Conservation (phyloP, 2,888 invertebrate genomes). For the Macrophya alboannulata region DNA sequence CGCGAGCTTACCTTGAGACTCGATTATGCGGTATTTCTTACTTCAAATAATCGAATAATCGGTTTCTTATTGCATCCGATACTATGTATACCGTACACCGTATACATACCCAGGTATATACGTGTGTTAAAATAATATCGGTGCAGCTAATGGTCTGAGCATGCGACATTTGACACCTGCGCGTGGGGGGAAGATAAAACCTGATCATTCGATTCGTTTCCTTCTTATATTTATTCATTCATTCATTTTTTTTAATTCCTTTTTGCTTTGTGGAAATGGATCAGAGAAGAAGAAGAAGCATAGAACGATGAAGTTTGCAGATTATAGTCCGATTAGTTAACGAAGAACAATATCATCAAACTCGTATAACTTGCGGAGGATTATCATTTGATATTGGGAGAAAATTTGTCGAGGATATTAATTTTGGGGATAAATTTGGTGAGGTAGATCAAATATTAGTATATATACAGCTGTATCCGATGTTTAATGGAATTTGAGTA, state of each 20-base stretch:
- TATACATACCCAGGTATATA: background rate
- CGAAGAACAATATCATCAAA: too few relatives aligned
- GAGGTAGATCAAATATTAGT: background rate
- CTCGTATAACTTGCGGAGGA: too few relatives aligned
- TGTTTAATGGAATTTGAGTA: slow-evolving; percentile 31
- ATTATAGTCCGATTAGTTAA: too few relatives aligned
- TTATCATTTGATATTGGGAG: background rate
- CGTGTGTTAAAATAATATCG: background rate
- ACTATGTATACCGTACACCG: background rate
- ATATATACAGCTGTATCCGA: background rate
- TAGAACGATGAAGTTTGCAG: too few relatives aligned
- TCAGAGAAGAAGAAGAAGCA: too few relatives aligned
- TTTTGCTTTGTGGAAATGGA: background rate
- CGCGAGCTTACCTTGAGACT: background rate
- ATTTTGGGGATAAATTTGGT: background rate
- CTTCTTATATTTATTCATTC: too few relatives aligned
- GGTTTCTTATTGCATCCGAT: background rate
- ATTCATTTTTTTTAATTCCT: background rate
- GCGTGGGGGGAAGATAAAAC: background rate
- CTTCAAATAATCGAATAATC: slow-evolving; percentile 19
- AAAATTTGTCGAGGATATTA: background rate
- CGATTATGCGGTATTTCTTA: slow-evolving; percentile 2
- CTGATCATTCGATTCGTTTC: background rate
- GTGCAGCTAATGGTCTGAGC: background rate
- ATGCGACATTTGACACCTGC: background rate